phyloP scores from a whole-genome alignment of 2,888 invertebrate genomes.

The Tachina grossa region DNA sequence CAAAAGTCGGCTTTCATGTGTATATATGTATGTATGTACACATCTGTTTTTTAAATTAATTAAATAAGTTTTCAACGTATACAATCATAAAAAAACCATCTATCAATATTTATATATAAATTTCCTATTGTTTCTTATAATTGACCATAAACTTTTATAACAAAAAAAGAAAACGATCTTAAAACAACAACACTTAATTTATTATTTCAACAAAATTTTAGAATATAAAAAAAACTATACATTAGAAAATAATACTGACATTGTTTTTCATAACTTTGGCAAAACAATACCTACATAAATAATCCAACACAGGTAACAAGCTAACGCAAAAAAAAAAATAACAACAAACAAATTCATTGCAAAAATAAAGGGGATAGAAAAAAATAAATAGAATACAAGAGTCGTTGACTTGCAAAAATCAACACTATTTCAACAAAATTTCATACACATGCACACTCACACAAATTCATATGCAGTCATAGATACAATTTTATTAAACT shows the following conservation, averaged over 20 bases:
- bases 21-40: no score
- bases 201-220: conserved; percentile 37
- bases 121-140: background rate
- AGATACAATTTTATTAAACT: conserved; percentile 41
- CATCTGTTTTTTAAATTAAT: background rate
- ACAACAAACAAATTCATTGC: conserved; percentile 29
- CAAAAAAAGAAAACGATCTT: background rate
- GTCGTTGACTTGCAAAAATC: conserved; percentile 72
- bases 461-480: conserved; percentile 30
- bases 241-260: conserved; percentile 15
- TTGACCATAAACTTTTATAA: background rate
- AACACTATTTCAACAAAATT: conserved; percentile 59
- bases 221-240: conserved; percentile 21
- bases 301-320: background rate
- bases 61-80: background rate
- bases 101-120: background rate
- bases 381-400: conserved; percentile 42
- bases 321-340: conserved; percentile 11
- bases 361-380: background rate
- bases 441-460: background rate
- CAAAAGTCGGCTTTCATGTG: no score
- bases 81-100: background rate
- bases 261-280: conserved; percentile 43
- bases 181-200: conserved; percentile 43
- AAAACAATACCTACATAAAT: conserved; percentile 27